Conservation (phyloP, 2,888 invertebrate genomes). For the Cephus pulcher region DNA sequence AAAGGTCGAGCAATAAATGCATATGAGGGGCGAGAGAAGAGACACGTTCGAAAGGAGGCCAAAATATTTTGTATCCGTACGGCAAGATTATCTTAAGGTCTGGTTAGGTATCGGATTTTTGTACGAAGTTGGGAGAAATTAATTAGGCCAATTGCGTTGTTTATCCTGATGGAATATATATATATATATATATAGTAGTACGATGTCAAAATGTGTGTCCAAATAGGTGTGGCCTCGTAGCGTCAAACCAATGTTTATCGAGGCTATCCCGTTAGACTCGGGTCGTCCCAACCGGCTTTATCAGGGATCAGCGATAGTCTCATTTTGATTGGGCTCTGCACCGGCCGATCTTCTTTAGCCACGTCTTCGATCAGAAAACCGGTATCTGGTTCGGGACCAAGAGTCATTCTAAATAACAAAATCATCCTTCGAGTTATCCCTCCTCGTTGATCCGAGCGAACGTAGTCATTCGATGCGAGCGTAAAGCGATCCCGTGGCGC, state of each 20-base stretch:
- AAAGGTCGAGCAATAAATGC: background rate
- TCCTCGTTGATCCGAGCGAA: background rate
- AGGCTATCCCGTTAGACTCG: constrained; percentile 39
- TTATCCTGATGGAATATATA: background rate
- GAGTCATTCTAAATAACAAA: background rate
- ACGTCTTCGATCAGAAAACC: background rate
- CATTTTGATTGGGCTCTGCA: constrained; percentile 31
- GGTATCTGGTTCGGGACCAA: background rate
- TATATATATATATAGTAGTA: background rate
- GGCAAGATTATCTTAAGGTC: background rate
- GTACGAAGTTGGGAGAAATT: background rate
- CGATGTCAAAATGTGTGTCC: background rate
- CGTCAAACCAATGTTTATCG: constrained; percentile 37
- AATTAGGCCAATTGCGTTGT: background rate
- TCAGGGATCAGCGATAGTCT: constrained; percentile 12
- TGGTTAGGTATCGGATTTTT: background rate
- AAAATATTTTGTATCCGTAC: background rate
- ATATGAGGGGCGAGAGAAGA: background rate
- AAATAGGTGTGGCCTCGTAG: constrained; percentile 37
- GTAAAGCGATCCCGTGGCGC: background rate
- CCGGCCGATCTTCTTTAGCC: background rate
- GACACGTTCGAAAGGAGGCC: background rate
- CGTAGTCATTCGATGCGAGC: background rate
- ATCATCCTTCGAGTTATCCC: background rate
- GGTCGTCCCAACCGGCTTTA: background rate